Conservation (phyloP, 1,140 invertebrate species). For the Zophobas atratus region DNA sequence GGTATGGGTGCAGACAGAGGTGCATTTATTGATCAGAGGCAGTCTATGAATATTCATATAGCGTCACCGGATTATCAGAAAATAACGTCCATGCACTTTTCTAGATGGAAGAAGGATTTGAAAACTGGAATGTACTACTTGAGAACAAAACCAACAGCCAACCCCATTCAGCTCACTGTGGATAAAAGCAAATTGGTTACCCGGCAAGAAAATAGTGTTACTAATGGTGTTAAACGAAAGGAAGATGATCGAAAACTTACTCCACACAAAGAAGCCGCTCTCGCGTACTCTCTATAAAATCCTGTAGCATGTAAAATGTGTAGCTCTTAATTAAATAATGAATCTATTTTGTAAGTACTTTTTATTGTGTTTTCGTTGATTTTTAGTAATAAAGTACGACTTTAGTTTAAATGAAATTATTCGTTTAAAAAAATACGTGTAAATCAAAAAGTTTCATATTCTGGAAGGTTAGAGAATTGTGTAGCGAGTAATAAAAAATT, state of each 20-base stretch:
- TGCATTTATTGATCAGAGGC: conserved; percentile 68
- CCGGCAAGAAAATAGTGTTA: conserved; percentile 48
- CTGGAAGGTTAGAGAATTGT: no score
- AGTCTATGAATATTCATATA: conserved; percentile 73
- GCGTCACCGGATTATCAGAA: conserved; percentile 95
- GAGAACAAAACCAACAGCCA: conserved; percentile 95
- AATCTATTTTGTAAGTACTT: no score
- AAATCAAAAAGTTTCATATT: no score
- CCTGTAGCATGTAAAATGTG: conserved; percentile 92
- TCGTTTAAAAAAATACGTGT: no score
- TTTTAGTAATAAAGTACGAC: no score
- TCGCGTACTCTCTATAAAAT: conserved; percentile 92
- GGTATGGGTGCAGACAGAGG: conserved; percentile 88
- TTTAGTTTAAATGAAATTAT: no score
- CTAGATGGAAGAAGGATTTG: conserved; percentile 95
- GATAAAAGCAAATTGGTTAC: conserved; percentile 86
- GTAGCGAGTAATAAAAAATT: no score
- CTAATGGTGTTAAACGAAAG: conserved; percentile 50
- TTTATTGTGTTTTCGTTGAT: no score
- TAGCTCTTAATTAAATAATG: conserved; percentile 65
- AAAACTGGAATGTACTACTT: conserved; percentile 75
- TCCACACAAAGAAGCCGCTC: conserved; percentile 78
- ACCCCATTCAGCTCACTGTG: conserved; percentile 98
- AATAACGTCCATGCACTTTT: conserved; percentile 98
- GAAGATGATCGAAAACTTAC: not conserved